Evolutionary conservation across 2,113 vertebrate species (phyloP), one percentile per base, ranked within the genome.

Genomic region (Catharus fuscescens): DNA sequence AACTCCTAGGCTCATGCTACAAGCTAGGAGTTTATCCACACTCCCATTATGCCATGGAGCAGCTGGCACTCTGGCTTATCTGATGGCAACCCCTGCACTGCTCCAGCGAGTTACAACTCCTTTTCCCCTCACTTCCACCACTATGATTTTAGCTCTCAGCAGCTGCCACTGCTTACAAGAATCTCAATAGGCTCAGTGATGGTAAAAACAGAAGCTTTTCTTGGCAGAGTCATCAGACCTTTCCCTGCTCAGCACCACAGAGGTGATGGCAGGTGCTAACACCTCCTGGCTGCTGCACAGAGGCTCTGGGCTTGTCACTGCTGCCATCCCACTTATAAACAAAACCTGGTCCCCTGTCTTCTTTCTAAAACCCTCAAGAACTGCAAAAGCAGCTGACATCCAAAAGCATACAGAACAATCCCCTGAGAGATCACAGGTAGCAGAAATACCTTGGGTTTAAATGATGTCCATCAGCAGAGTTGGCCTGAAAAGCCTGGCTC

Each of bases 201-300:
- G 36, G 66, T 20, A 77, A 92, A 89, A 85, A 4, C 50, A 76
- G 48, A 45, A 85, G 78, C 17, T 85, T 48, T 52, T 50, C 70
- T 65, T 90, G 78, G 84, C 81, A 69, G 32, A 8, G 0, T 4
- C 2, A 0, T 6, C 57, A 40, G 44, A 65, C 76, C 70, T 60
- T 57, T 62, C 50, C 31, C 44, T 76, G 38, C 86, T 54, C 23
- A 0, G 60, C 52, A 78, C 14, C 34, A n/a, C 18, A 67, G 69
- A 88, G 54, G 86, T 52, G 94, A 76, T 76, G 79, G 65, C 94
- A 94, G 86, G 66, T 38, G 84, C 56, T 66, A 66, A 86, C 34
- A 19, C 64, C 25, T 2, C 64, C 85, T 52, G 89, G 84, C 90
- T 86, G 86, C 89, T 21, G 71, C 42, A 18, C 6, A 2, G 53